phyloP scores from a whole-genome alignment of 2,797 vertebrate species.

The Gymnodraco acuticeps region DNA sequence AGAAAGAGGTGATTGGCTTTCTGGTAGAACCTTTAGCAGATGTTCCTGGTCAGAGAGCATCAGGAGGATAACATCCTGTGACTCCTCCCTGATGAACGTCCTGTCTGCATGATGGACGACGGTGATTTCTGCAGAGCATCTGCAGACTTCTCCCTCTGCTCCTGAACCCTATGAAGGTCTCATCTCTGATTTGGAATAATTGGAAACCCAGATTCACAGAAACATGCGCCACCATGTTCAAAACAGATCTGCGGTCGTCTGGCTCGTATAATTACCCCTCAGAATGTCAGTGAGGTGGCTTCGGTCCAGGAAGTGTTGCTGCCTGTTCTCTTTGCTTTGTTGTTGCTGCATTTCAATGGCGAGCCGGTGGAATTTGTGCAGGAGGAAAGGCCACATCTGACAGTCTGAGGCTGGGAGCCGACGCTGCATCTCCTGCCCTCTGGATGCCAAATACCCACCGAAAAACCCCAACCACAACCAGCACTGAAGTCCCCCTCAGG shows the following conservation, averaged over 20 bases:
- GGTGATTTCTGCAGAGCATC: slow-evolving; percentile 25
- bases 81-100: slow-evolving; percentile 14
- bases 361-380: slow-evolving; percentile 17
- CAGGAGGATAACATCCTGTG: slow-evolving; percentile 12
- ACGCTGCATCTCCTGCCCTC: slow-evolving; percentile 45
- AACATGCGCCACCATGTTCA: slow-evolving; percentile 24
- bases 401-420: slow-evolving; percentile 58
- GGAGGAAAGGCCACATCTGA: slow-evolving; percentile 65
- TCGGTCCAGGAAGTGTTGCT: slow-evolving; percentile 50
- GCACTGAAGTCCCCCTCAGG: not conserved
- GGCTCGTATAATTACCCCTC: slow-evolving; percentile 50
- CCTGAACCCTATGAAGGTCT: slow-evolving; percentile 7
- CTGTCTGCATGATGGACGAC: slow-evolving; percentile 20
- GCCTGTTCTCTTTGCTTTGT: slow-evolving; percentile 47
- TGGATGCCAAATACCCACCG: slow-evolving; percentile 30
- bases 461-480: slow-evolving; percentile 23
- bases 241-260: slow-evolving; percentile 56
- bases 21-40: slow-evolving; percentile 3
- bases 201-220: slow-evolving; percentile 43
- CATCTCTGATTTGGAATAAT: slow-evolving; percentile 32
- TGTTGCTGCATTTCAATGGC: slow-evolving; percentile 16
- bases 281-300: slow-evolving; percentile 4
- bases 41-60: slow-evolving; percentile 4
- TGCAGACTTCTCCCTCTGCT: slow-evolving; percentile 2
- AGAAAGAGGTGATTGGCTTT: not conserved